phyloP scores from a whole-genome alignment of 2,113 vertebrate genomes.

The Theristicus caerulescens region DNA sequence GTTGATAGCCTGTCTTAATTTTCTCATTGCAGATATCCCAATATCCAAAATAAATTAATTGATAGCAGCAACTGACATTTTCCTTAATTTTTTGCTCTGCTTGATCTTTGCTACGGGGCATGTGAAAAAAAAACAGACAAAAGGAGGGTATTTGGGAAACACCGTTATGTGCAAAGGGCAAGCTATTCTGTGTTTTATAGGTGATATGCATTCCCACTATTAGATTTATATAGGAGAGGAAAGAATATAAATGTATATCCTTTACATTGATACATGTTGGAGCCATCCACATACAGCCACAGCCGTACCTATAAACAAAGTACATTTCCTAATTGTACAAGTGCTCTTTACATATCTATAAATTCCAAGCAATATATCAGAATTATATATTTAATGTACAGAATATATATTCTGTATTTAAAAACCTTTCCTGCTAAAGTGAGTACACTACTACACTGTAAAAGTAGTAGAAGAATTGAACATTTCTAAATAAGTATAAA shows the following conservation, averaged over 20 bases:
- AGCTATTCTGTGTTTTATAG: not conserved
- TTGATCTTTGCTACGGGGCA: not conserved
- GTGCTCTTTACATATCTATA: not conserved
- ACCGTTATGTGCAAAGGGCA: accelerated
- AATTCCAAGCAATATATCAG: not conserved
- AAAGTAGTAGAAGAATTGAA: not conserved
- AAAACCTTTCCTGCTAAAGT: not conserved
- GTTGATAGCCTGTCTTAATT: not conserved
- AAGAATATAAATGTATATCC: not conserved
- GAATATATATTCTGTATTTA: not conserved
- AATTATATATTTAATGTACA: not conserved
- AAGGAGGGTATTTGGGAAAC: not conserved
- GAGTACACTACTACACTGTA: not conserved
- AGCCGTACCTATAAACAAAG: not conserved
- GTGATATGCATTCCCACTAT: not conserved
- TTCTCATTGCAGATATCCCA: not conserved
- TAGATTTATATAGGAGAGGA: not conserved
- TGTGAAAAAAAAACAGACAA: not conserved
- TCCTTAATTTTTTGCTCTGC: not conserved
- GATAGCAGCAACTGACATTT: not conserved
- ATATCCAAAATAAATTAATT: not conserved
- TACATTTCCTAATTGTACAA: not conserved
- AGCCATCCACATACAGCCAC: not conserved
- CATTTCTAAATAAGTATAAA: not conserved
- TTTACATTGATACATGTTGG: not conserved